Base-by-base conservation (phyloP, 2,797 vertebrate genomes). In the Rhinella marina region DNA sequence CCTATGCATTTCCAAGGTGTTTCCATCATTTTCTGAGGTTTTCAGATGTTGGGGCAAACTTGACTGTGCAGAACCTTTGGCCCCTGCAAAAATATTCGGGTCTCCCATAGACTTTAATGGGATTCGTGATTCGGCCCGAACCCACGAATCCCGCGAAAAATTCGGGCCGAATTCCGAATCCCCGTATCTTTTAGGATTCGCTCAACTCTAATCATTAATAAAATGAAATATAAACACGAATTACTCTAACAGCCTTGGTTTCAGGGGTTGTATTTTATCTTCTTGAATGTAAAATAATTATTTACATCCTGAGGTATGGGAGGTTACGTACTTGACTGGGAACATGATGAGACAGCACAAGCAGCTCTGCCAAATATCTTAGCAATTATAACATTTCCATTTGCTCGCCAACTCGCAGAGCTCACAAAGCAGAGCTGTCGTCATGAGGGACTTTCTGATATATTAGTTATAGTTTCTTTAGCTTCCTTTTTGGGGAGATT, bases 301-400 rank as follows among this genome's bases (percentile, higher is more conserved):
- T 32, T 25, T 41, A 25, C 16, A 41, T 77, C 72, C 86, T 57
- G 27, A 87, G 86, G 86, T 82, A 64, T 82, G 73, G 81, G 81
- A 25, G 81, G 41, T 21, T 50, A 66, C 75, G 27, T 78, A 48
- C 57, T 27, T 68, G 16, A 79, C 23, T 23, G 0, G 17, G 16
- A 59, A 79, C 86, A 84, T 66, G 86, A 88, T 59, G 14, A 70
- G 81, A 52, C 86, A 84, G 64, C 3, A 70, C 41, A 11, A 59
- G 66, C 23, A 29, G 57, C 14, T 41, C 50, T 88, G 81, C 86
- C 86, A 78, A 83, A 77, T 82, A 50, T 23, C 14, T 82, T 27
- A 80, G 19, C 29, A 80, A 59, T 59, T 32, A 59, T 29, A 81
- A 62, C 56, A 23, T 9, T 27, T 32, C 14, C 14, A 59, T 57